Conservation (phyloP, 1,140 invertebrate genomes). For the Schlechtendalia chinensis region DNA sequence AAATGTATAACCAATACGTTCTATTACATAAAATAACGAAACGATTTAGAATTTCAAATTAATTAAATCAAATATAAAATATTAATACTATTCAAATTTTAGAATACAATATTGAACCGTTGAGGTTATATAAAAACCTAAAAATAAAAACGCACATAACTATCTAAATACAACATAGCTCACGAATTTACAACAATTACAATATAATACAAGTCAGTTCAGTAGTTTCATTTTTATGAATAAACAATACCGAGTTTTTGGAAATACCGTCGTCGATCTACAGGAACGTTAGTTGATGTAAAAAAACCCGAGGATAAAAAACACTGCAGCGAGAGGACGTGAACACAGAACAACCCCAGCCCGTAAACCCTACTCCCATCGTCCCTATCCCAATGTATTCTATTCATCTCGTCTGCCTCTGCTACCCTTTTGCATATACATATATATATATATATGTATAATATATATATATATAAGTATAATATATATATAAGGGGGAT, state of each 20-base stretch:
- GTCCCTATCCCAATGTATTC: conserved; percentile 29
- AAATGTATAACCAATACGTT: too few species aligned
- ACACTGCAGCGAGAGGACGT: neutral
- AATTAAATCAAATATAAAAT: too few species aligned
- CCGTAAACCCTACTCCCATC: conserved; percentile 20
- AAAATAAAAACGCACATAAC: too few species aligned
- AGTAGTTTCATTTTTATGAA: neutral
- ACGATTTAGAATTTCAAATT: too few species aligned
- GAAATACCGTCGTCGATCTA: neutral
- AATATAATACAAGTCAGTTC: too few species aligned
- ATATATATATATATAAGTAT: too few species aligned
- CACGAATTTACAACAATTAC: too few species aligned
- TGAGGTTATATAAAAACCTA: too few species aligned
- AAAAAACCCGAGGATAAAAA: conserved; percentile 21
- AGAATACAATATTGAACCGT: too few species aligned
- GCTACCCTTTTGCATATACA: conserved; percentile 25
- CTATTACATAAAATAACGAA: too few species aligned
- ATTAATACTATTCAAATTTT: too few species aligned
- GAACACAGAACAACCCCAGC: neutral
- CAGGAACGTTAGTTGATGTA: neutral
- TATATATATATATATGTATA: neutral
- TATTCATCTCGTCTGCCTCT: neutral
- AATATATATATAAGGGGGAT: neutral
- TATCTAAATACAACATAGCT: too few species aligned
- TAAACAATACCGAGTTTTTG: conserved; percentile 4